phyloP scores from a whole-genome alignment of 2,113 vertebrate species.

The Periophthalmus modestus region DNA sequence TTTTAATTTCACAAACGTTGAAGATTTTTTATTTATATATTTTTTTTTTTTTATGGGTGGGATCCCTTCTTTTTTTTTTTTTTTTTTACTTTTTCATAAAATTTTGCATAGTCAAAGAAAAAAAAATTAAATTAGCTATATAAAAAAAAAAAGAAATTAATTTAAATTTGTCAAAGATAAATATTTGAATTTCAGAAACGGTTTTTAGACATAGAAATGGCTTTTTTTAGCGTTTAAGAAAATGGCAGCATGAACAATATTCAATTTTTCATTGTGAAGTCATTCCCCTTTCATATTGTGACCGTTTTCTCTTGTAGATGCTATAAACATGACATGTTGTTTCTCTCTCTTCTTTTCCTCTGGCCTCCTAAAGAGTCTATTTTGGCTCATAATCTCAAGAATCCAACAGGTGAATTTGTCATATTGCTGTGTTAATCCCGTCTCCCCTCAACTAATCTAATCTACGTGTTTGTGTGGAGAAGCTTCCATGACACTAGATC shows the following conservation, averaged over 20 bases:
- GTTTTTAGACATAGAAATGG: neutral
- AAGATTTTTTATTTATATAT: no score
- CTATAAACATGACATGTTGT: constrained; percentile 81
- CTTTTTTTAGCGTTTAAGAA: constrained; percentile 46
- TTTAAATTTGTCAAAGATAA: neutral
- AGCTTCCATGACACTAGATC: constrained; percentile 5
- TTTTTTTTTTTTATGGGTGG: no score
- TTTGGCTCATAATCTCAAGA: constrained; percentile 98
- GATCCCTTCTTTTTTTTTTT: neutral
- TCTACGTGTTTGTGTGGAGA: constrained; percentile 9
- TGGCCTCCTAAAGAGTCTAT: constrained; percentile 92
- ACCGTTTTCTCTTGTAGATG: constrained; percentile 41
- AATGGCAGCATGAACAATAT: constrained; percentile 47
- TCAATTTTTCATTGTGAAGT: constrained; percentile 15
- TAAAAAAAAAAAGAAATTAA: no score
- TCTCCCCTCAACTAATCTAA: constrained; percentile 42
- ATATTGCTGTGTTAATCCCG: constrained; percentile 67
- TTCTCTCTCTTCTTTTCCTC: constrained; percentile 78
- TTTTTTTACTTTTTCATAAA: no score
- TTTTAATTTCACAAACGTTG: no score
- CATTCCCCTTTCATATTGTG: constrained; percentile 29
- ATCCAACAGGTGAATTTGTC: constrained; percentile 96
- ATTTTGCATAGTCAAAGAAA: no score
- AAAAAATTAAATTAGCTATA: no score
- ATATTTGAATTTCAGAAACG: no score